Percentiles rank a stretch among this genome's conserved stretches.
Conservation (phyloP, 1,140 invertebrate genomes). For the Drosophila pallidifrons region DNA sequence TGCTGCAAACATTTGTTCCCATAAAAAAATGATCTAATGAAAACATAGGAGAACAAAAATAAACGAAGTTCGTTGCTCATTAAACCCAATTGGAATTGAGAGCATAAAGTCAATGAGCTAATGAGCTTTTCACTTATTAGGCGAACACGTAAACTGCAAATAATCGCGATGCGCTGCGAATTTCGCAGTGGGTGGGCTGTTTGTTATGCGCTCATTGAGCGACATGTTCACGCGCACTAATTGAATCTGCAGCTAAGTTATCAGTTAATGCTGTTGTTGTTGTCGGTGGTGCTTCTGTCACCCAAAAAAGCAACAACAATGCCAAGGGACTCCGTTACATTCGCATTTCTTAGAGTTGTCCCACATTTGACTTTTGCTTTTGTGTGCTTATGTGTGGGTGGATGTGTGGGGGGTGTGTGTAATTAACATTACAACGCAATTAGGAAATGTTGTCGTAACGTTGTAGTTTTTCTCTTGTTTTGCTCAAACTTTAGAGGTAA, state of each 20-base stretch:
- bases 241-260: slow-evolving; percentile 30
- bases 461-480: slow-evolving; percentile 20
- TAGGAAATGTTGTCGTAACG: slow-evolving; percentile 42
- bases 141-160: neutral
- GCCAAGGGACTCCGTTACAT: slow-evolving; percentile 1
- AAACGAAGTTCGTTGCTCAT: too few relatives aligned
- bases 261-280: neutral
- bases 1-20: too few relatives aligned
- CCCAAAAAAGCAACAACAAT: slow-evolving; percentile 1
- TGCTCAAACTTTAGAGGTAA: slow-evolving; percentile 27
- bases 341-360: neutral
- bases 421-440: slow-evolving; percentile 30
- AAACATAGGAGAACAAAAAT: too few relatives aligned
- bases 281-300: too few relatives aligned
- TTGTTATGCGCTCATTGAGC: slow-evolving; percentile 15
- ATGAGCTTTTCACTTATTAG: neutral
- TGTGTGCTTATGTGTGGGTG: neutral
- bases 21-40: too few relatives aligned
- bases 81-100: neutral
- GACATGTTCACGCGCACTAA: slow-evolving; percentile 33
- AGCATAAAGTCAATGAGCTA: neutral
- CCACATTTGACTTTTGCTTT: slow-evolving; percentile 3
- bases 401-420: neutral
- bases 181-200: neutral
- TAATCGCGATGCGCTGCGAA: neutral